phyloP scores from a whole-genome alignment of 2,888 invertebrate species.

The Caenorhabditis japonica region DNA sequence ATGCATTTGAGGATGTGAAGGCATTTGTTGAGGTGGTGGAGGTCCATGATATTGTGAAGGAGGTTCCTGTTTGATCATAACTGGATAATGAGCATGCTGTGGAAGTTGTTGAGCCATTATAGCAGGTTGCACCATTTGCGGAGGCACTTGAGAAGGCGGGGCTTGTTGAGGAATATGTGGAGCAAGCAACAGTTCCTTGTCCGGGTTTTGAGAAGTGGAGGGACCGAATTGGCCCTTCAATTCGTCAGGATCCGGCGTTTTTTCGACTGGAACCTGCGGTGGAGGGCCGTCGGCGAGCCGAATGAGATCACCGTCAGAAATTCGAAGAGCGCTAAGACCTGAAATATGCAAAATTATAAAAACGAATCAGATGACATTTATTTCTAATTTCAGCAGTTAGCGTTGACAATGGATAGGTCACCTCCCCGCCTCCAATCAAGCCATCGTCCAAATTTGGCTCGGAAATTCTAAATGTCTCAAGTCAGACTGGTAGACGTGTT shows the following conservation, averaged over 20 bases:
- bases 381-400: no score
- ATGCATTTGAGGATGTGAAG: slow-evolving; percentile 24
- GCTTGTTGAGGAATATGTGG: background rate
- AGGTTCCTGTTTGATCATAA: slow-evolving; percentile 19
- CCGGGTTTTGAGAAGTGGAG: slow-evolving; percentile 6
- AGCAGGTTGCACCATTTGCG: slow-evolving; percentile 8
- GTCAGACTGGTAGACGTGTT: no score
- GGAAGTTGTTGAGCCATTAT: slow-evolving; percentile 17
- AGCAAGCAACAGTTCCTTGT: background rate
- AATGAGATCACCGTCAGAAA: slow-evolving; percentile 20
- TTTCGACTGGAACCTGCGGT: slow-evolving; percentile 1
- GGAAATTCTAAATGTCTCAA: no score
- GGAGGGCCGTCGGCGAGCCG: slow-evolving; percentile 35
- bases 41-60: slow-evolving; percentile 22
- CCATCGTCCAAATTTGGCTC: no score
- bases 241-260: background rate
- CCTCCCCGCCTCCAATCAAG: no score
- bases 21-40: slow-evolving; percentile 18
- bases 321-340: slow-evolving; percentile 24
- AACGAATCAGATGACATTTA: no score
- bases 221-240: slow-evolving; percentile 13
- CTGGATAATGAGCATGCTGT: slow-evolving; percentile 11
- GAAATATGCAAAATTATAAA: background rate
- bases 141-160: slow-evolving; percentile 28
- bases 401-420: background rate